These are phyloP conservation scores for Chiridota heheva DNA, from an alignment of 35 echinoderm and acorn worm genomes.

Conservation along the genomic window DNA sequence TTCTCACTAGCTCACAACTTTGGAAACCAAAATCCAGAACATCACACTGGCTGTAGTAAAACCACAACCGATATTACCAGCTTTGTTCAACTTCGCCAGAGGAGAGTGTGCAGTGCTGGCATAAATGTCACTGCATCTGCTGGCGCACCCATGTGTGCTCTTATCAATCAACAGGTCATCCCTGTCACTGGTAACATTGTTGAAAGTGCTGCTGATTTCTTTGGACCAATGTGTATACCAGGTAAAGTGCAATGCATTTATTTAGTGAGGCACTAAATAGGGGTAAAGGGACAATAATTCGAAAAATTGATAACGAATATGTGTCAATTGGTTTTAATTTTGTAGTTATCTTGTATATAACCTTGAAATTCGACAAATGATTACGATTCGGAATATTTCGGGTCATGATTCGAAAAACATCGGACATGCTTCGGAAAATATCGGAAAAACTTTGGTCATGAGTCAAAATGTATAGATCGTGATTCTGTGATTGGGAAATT, in stretches of 20 bases:
- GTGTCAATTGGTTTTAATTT: no score
- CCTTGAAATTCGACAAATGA: no score
- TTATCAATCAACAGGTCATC: conserved; percentile 78
- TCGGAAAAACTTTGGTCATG: neutral
- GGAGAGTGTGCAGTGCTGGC: conserved; percentile 55
- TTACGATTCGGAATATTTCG: no score
- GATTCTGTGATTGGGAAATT: no score
- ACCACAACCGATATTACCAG: conserved; percentile 1
- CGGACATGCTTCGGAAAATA: neutral
- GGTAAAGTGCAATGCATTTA: conserved; percentile 51
- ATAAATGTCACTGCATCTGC: conserved; percentile 55
- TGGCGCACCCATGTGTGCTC: conserved; percentile 62
- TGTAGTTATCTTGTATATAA: no score
- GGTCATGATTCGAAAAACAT: neutral
- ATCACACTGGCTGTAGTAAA: conserved; percentile 65
- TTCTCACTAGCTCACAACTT: no score
- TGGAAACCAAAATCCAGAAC: conserved; percentile 73
- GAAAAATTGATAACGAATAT: no score
- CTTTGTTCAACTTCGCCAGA: conserved; percentile 37
- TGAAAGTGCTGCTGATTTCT: conserved; percentile 85
- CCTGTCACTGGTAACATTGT: conserved; percentile 59
- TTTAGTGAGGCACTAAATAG: no score
- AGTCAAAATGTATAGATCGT: neutral
- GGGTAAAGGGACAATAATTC: no score
- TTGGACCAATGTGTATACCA: conserved; percentile 84